Evolutionary conservation across 2,888 invertebrate genomes (phyloP).

Genomic region (Electrophaes corylata): DNA sequence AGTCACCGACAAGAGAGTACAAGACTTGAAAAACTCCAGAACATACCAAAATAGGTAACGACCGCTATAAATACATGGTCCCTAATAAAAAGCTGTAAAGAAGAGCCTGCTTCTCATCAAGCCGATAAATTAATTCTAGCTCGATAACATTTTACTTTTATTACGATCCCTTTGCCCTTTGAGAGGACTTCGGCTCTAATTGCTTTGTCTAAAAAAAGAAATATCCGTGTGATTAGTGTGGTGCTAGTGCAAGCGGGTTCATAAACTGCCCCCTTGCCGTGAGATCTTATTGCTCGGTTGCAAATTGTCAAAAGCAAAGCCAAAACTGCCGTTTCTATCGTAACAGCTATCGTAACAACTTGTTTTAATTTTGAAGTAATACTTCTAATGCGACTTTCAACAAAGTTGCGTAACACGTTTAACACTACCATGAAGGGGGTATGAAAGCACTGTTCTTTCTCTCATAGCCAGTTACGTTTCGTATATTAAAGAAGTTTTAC

Average conservation of each 20-base stretch:
- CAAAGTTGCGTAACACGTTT: too few relatives aligned
- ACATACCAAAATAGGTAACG: constrained; percentile 5
- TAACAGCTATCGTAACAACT: too few relatives aligned
- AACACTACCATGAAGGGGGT: too few relatives aligned
- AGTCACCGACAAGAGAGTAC: neutral
- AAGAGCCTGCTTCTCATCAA: constrained; percentile 28
- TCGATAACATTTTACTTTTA: constrained; percentile 66
- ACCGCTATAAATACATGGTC: constrained; percentile 5
- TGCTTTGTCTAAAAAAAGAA: constrained; percentile 75
- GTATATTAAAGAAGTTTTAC: too few relatives aligned
- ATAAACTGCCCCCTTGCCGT: neutral
- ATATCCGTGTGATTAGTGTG: constrained; percentile 57
- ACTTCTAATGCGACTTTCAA: too few relatives aligned
- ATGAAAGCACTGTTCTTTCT: too few relatives aligned
- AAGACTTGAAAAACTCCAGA: constrained; percentile 9
- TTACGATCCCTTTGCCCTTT: constrained; percentile 64
- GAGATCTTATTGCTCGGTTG: too few relatives aligned
- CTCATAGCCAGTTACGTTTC: too few relatives aligned
- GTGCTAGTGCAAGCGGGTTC: constrained; percentile 43
- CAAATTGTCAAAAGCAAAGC: too few relatives aligned
- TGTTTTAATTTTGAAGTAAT: too few relatives aligned
- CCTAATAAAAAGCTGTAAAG: constrained; percentile 10
- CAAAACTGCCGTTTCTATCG: too few relatives aligned
- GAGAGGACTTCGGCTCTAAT: constrained; percentile 71
- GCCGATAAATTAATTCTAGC: constrained; percentile 56